Conservation (phyloP, 2,888 invertebrate species). For the Cheilosia grossa region DNA sequence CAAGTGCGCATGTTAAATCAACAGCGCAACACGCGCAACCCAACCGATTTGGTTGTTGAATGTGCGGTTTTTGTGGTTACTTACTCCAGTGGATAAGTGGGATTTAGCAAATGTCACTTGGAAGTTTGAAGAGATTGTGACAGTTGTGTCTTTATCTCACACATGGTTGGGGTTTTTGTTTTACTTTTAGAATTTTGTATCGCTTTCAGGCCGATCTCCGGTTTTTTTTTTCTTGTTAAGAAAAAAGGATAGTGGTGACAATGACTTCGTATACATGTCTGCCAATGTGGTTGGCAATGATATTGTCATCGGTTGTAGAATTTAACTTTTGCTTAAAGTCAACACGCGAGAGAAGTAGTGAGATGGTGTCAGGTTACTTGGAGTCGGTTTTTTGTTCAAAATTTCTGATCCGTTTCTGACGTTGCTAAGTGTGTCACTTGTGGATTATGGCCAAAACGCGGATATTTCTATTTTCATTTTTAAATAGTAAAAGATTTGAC, state of each 20-base stretch:
- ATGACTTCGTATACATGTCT: background rate
- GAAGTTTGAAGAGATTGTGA: constrained; percentile 34
- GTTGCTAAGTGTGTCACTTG: too few species aligned
- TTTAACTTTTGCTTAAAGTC: too few species aligned
- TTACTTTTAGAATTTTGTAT: background rate
- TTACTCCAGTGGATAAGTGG: constrained; percentile 1
- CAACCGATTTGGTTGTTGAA: constrained; percentile 48
- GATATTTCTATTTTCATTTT: too few species aligned
- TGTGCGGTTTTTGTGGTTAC: constrained; percentile 61
- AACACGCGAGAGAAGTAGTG: too few species aligned
- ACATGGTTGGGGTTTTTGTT: constrained; percentile 4
- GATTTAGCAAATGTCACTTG: constrained; percentile 55
- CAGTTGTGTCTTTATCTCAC: constrained; percentile 35
- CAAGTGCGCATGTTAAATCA: constrained; percentile 63
- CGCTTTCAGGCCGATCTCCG: constrained; percentile 30
- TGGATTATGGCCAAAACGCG: too few species aligned
- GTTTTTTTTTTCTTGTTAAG: background rate
- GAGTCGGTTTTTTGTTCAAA: too few species aligned
- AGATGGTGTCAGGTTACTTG: too few species aligned
- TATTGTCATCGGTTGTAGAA: background rate
- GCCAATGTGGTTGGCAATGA: background rate
- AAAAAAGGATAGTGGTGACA: background rate
- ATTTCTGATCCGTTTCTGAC: too few species aligned
- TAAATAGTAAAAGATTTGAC: too few species aligned
- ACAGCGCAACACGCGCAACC: constrained; percentile 46